Evolutionary conservation across 2,113 vertebrate genomes (phyloP), one percentile per base, ranked within the genome.

Genomic region (Varanus salvator): DNA sequence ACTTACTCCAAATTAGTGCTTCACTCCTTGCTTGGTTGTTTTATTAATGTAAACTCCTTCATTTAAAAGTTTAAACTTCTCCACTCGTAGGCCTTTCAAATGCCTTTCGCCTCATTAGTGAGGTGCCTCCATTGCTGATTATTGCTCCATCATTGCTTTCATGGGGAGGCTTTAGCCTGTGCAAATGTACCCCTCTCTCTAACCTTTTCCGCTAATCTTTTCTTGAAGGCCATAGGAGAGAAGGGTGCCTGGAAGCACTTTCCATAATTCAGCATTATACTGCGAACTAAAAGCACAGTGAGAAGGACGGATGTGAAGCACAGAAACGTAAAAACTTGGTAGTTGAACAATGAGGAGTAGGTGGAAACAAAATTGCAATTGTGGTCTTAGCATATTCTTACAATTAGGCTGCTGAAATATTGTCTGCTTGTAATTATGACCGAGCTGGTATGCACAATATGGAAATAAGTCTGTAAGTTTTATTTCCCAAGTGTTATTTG

Each of bases 381-480:
- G 50, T 31, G 11, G 14, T 23, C 57, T 3, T n/a, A 68, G 82
- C 60, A 48, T 31, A 71, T 52, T 34, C 27, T 84, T 84, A 50
- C 68, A 17, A 48, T 69, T 12, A 72, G 50, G 54, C 50, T 31
- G 0, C 85, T 71, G 88, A 38, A 1, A 0, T 38, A 1, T 75
- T 68, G 71, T 91, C 52, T 87, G 48, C 27, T 25, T 90, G 84
- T 78, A 60, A 71, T 48, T 77, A 25, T 86, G 66, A 90, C 77
- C 83, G 0, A 0, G 0, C 0, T 0, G 0, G 21, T 0, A 0
- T 0, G 89, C 74, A 82, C 50, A 72, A 29, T 34, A 4, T 4
- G 17, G 88, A 71, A 93, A 23, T 80, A 84, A 60, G 78, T 52
- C 9, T 23, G 12, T 1, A 3, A 0, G 0, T 66, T 76, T 9